Conservation (phyloP, 2,888 invertebrate species). For the Amblyteles armatorius region DNA sequence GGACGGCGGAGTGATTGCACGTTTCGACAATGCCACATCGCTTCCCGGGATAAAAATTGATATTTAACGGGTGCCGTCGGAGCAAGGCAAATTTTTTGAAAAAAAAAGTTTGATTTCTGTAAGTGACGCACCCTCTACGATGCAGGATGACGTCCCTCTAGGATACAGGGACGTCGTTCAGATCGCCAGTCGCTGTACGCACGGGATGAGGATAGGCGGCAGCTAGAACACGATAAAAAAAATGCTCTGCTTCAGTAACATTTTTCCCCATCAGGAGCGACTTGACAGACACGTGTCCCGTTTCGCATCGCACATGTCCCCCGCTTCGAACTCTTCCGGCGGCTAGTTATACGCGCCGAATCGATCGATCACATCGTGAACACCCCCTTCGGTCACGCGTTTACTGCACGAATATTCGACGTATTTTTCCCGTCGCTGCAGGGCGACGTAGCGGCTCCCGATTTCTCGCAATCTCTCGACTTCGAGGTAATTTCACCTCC, state of each 20-base stretch:
- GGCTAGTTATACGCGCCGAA: conserved; percentile 51
- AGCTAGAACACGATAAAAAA: conserved; percentile 1
- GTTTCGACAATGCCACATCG: not conserved
- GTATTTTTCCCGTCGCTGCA: conserved; percentile 2
- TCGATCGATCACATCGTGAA: conserved; percentile 50
- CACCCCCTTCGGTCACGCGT: not conserved
- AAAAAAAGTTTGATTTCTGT: conserved; percentile 4
- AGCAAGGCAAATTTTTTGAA: not conserved
- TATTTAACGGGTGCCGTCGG: not conserved
- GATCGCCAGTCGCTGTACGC: conserved; percentile 8
- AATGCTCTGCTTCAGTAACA: conserved; percentile 38
- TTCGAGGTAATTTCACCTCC: not conserved
- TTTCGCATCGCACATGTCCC: conserved; percentile 42
- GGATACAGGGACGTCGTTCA: conserved; percentile 28
- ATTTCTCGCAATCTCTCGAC: conserved; percentile 9
- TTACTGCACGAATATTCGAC: not conserved
- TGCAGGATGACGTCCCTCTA: not conserved
- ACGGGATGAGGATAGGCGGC: not conserved
- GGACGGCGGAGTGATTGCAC: too few species aligned
- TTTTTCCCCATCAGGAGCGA: conserved; percentile 24
- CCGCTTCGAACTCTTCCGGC: conserved; percentile 29
- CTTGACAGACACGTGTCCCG: conserved; percentile 55
- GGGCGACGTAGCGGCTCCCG: not conserved
- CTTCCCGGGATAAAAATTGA: not conserved
- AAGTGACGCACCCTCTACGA: conserved; percentile 15